Base-by-base conservation (phyloP, 1,140 invertebrate genomes). In the Melitaea cinxia region DNA sequence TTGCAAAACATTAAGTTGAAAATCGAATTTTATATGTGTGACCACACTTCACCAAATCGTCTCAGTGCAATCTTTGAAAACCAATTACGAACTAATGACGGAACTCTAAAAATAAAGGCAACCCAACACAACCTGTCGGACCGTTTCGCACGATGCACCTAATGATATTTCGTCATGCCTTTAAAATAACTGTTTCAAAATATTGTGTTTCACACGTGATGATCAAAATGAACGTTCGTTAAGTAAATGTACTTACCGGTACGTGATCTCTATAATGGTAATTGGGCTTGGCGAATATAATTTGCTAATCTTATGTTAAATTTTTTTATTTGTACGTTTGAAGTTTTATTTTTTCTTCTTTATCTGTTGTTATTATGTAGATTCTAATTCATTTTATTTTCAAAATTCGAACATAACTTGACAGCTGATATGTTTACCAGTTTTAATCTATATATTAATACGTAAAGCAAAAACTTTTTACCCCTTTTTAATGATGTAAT, bases 171-270 rank as follows among this genome's bases (percentile, higher is more conserved):
- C 67, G 24, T 14, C 60, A 69, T 9, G 12, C 55, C 56, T 69
- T 69, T 65, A 65, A 60, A 50, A 56, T 39, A 69, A 69, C 62
- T 39, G 52, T 69, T 69, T 60, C 67, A 69, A 65, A 69, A 69
- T 55, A 60, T 59, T 55, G 33, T 26, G n/a, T 26, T 59, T 65
- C 61, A 68, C 59, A 69, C 50, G 52, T 69, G 61, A 45, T 57
- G 61, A 39, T 42, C 58, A 24, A 19, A 57, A 64, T 64, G 62
- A 59, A 26, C 39, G 28, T 65, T 65, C 56, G 56, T 69, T 69
- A 69, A 69, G 39, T 65, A 69, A 65, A 69, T 60, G 61, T 47
- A 56, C 53, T 60, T 65, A 62, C 35, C 59, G 24, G 42, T 69
- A 69, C 62, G 67, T 65, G 67, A 65, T 69, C 9, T 67, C 50